phyloP scores from a whole-genome alignment of 53 echinoderm and acorn worm species.

The Holothuria scabra region DNA sequence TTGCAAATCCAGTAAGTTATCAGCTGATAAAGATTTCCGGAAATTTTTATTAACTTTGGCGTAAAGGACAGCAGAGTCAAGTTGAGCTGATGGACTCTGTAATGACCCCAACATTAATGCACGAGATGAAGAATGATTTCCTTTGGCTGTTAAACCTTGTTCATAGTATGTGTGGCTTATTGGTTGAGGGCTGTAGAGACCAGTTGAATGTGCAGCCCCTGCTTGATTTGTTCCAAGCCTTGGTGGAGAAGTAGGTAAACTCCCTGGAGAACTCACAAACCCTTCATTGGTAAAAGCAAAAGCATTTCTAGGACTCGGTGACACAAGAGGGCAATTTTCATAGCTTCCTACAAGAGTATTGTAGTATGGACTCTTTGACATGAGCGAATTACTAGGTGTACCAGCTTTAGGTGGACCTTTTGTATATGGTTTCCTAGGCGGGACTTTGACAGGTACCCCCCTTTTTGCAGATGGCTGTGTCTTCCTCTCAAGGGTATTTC shows the following conservation, averaged over 20 bases:
- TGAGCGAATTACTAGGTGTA: neutral
- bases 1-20: conserved; percentile 53
- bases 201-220: conserved; percentile 4
- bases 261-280: conserved; percentile 68
- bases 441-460: neutral
- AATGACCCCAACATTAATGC: neutral
- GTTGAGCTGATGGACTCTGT: conserved; percentile 40
- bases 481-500: conserved; percentile 10
- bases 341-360: conserved; percentile 75
- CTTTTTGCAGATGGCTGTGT: neutral
- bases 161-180: conserved; percentile 85
- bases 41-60: conserved; percentile 45
- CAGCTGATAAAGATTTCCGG: conserved; percentile 65
- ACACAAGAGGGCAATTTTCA: conserved; percentile 85
- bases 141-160: conserved; percentile 22
- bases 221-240: conserved; percentile 12
- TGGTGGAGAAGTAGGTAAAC: conserved; percentile 42
- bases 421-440: conserved; percentile 3
- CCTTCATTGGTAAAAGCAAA: conserved; percentile 65
- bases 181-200: conserved; percentile 37
- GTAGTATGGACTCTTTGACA: conserved; percentile 53
- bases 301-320: conserved; percentile 63
- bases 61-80: conserved; percentile 39
- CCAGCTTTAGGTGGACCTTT: conserved; percentile 3
- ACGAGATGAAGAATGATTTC: neutral